Evolutionary conservation across 2,113 vertebrate genomes (phyloP).

Genomic region (Daphoenositta chrysoptera): DNA sequence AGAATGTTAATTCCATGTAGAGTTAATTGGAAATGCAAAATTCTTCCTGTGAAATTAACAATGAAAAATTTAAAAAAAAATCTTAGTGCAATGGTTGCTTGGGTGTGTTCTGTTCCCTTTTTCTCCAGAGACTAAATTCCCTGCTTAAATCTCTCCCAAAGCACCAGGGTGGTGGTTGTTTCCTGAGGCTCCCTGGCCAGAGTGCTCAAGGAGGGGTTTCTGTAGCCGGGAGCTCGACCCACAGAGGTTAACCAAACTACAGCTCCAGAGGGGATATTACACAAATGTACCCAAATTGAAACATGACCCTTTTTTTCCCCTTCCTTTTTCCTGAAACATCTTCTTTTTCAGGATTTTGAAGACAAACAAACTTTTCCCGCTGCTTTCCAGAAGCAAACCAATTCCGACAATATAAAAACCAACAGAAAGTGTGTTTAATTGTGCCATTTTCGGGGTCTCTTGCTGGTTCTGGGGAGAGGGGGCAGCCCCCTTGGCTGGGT

Average conservation of each 20-base stretch:
- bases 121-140: neutral
- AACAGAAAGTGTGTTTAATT: accelerated
- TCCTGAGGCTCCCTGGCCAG: neutral
- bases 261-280: slow-evolving; percentile 34
- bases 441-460: neutral
- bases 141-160: neutral
- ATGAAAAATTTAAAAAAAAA: neutral
- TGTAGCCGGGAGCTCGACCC: neutral
- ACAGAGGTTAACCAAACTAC: slow-evolving; percentile 57
- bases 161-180: neutral
- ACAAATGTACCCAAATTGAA: slow-evolving; percentile 4
- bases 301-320: neutral
- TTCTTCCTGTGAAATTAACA: neutral
- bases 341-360: neutral
- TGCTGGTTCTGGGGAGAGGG: neutral
- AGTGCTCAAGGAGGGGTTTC: neutral
- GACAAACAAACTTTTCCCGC: neutral
- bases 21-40: neutral
- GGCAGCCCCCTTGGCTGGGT: neutral
- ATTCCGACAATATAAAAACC: neutral
- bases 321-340: neutral
- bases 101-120: neutral
- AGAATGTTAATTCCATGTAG: neutral
- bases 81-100: neutral
- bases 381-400: neutral